Conservation (phyloP, 2,113 vertebrate genomes). For the Myocastor coypus region DNA sequence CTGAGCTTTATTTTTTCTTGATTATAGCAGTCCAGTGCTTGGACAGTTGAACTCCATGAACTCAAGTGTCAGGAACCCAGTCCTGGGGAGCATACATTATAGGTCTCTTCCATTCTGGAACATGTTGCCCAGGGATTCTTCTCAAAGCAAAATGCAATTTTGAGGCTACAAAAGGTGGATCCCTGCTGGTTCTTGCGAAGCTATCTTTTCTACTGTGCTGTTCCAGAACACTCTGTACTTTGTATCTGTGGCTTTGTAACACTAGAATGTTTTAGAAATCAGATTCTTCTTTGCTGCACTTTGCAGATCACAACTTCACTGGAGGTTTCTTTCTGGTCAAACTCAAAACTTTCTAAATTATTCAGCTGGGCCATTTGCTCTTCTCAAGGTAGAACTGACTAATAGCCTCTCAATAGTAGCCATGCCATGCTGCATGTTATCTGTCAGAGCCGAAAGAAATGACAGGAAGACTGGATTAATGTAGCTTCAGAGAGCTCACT, state of each 20-base stretch:
- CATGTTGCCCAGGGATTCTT: not conserved
- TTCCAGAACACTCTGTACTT: not conserved
- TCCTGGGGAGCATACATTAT: not conserved
- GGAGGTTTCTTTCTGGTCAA: not conserved
- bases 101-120: not conserved
- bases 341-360: not conserved
- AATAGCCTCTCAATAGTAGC: not conserved
- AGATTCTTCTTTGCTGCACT: not conserved
- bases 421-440: not conserved
- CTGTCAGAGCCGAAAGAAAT: too few species aligned
- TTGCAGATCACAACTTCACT: not conserved
- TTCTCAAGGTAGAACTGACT: not conserved
- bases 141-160: not conserved
- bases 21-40: not conserved
- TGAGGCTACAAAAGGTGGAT: not conserved
- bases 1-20: not conserved
- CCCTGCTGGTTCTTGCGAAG: not conserved
- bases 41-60: not conserved
- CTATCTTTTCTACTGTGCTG: not conserved
- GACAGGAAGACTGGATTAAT: too few species aligned
- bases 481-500: too few species aligned
- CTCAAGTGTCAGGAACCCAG: not conserved
- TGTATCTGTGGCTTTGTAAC: not conserved
- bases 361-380: not conserved
- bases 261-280: not conserved